Evolutionary conservation across 35 echinoderm and acorn worm species (phyloP).

Genomic region (Chiridota heheva): DNA sequence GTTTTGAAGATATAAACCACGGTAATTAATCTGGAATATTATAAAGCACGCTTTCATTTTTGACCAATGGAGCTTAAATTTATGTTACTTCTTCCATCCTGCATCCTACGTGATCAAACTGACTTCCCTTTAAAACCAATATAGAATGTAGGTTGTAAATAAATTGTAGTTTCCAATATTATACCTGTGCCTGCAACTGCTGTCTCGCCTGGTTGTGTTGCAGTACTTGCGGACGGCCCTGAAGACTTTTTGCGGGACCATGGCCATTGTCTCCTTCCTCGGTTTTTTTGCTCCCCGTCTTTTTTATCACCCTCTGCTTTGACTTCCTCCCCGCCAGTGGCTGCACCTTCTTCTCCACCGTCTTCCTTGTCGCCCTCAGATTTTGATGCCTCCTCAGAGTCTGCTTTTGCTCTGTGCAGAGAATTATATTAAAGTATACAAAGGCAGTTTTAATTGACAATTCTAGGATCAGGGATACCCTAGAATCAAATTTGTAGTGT

Average conservation of each 20-base stretch:
- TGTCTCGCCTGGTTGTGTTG: not conserved
- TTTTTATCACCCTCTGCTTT: constrained; percentile 9
- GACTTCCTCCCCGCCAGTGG: constrained; percentile 21
- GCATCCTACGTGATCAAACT: not conserved
- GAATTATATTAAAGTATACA: not conserved
- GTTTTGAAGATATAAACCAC: no score
- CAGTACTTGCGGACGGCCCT: not conserved
- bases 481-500: no score
- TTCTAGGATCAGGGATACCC: not conserved
- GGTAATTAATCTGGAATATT: no score
- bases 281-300: not conserved
- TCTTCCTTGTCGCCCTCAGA: constrained; percentile 33
- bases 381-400: constrained; percentile 2
- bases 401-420: constrained; percentile 19
- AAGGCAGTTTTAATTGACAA: not conserved
- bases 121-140: not conserved
- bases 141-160: not conserved
- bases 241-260: constrained; percentile 32
- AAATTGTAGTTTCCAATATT: not conserved
- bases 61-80: no score
- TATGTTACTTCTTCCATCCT: not conserved
- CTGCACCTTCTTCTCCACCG: not conserved
- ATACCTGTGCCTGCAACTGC: not conserved
- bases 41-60: no score
- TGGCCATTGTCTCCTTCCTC: constrained; percentile 39